Evolutionary conservation across 2,888 invertebrate genomes (phyloP).

Genomic region (Andrena fulva): DNA sequence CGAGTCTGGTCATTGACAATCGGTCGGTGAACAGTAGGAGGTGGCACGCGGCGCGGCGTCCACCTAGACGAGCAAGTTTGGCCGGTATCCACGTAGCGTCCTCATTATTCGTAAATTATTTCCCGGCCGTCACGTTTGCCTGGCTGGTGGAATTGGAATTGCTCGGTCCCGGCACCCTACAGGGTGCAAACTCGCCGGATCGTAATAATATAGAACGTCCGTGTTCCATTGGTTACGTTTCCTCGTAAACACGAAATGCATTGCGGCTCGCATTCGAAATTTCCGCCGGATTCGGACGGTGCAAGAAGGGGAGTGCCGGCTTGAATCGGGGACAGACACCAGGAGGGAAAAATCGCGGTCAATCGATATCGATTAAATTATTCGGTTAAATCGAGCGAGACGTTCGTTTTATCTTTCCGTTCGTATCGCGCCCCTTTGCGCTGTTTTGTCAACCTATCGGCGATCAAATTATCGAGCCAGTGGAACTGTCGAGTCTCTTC

Average conservation of each 20-base stretch:
- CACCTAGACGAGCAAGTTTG: constrained; percentile 48
- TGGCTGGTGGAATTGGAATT: constrained; percentile 70
- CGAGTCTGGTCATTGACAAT: constrained; percentile 58
- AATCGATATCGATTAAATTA: constrained; percentile 1
- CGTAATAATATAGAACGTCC: constrained; percentile 66
- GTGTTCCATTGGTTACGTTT: constrained; percentile 66
- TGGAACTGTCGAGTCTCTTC: constrained; percentile 35
- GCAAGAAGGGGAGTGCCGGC: neutral
- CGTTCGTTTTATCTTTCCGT: constrained; percentile 25
- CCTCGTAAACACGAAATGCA: constrained; percentile 50
- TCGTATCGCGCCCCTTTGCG: constrained; percentile 17
- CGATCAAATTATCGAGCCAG: constrained; percentile 66
- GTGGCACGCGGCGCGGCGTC: constrained; percentile 45
- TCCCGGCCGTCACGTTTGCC: constrained; percentile 71
- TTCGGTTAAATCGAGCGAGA: constrained; percentile 57
- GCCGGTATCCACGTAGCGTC: constrained; percentile 65
- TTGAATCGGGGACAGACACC: constrained; percentile 3
- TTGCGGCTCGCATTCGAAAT: constrained; percentile 42
- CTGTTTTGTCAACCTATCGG: constrained; percentile 58
- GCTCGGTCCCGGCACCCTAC: constrained; percentile 61
- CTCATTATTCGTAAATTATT: constrained; percentile 78
- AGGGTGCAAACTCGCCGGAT: constrained; percentile 64
- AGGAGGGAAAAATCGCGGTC: neutral
- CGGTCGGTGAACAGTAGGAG: constrained; percentile 64
- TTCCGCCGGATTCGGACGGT: neutral